A percentile compares a stretch with the other conserved stretches of the same genome.
These are phyloP conservation scores for Phrynocephalus forsythii DNA, from an alignment of 2,797 vertebrate genomes.

Conservation along the genomic window DNA sequence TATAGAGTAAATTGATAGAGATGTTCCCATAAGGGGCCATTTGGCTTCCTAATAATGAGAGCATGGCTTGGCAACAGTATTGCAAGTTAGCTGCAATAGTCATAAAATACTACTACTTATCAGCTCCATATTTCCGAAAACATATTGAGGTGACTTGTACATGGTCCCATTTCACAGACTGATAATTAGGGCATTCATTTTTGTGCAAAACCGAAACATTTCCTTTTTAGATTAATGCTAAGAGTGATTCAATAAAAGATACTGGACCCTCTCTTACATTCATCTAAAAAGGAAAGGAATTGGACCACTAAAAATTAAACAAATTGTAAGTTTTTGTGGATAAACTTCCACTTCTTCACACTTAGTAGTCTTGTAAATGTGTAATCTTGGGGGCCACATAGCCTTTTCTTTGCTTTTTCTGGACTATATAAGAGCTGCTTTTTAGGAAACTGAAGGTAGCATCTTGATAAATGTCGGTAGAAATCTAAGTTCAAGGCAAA, in stretches of 20 bases:
- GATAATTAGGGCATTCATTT: slow-evolving; percentile 2
- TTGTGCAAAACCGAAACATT: slow-evolving; percentile 12
- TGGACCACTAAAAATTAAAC: too few species aligned
- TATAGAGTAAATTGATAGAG: background rate
- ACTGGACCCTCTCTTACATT: too few species aligned
- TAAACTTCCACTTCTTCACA: too few species aligned
- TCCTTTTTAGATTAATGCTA: too few species aligned
- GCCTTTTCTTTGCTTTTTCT: too few species aligned
- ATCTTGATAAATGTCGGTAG: slow-evolving; percentile 31
- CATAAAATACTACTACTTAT: background rate
- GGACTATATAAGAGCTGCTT: background rate
- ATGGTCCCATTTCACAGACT: background rate
- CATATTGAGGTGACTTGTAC: slow-evolving; percentile 21
- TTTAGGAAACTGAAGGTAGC: slow-evolving; percentile 10
- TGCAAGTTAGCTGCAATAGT: background rate
- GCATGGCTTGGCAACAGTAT: too few species aligned
- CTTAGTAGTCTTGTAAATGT: too few species aligned
- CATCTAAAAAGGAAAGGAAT: too few species aligned
- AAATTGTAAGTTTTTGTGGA: too few species aligned
- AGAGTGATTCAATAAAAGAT: too few species aligned
- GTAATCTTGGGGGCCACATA: too few species aligned
- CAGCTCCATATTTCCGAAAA: slow-evolving; percentile 13
- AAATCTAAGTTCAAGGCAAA: slow-evolving; percentile 42
- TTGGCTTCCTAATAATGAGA: background rate
- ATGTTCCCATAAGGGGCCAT: background rate